A percentile compares a stretch with the other conserved stretches of the same genome.
phyloP scores from a whole-genome alignment of 2,888 invertebrate species.

The Scaptomyza flava region DNA sequence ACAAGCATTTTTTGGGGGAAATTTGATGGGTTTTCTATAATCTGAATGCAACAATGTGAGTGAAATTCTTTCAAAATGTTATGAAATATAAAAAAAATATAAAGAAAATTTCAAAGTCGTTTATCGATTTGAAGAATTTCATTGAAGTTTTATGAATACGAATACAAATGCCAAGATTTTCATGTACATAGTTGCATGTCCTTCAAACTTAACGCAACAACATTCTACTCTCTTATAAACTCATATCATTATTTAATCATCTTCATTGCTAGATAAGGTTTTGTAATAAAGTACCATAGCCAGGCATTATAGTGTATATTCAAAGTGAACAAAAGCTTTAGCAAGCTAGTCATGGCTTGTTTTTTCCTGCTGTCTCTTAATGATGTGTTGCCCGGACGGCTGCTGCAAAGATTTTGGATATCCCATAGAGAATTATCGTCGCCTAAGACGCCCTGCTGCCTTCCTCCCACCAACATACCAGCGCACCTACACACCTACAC shows the following conservation, averaged over 20 bases:
- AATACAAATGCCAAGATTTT: not conserved
- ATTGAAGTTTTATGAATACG: too few species aligned
- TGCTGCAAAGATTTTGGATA: conserved; percentile 70
- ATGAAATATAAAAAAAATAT: too few species aligned
- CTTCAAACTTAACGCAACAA: too few species aligned
- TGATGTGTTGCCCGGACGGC: conserved; percentile 69
- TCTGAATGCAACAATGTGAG: not conserved
- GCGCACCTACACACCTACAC: conserved; percentile 38
- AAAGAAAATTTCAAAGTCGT: too few species aligned
- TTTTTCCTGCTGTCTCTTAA: conserved; percentile 71
- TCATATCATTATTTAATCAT: conserved; percentile 7
- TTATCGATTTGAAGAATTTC: too few species aligned
- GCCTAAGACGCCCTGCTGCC: conserved; percentile 45
- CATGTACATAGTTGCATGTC: too few species aligned
- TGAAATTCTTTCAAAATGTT: not conserved
- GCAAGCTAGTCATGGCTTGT: conserved; percentile 44
- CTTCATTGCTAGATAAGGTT: conserved; percentile 9
- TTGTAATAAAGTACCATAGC: not conserved
- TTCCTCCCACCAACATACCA: conserved; percentile 49
- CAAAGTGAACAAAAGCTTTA: conserved; percentile 59
- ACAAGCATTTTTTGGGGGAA: not conserved
- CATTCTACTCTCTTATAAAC: not conserved
- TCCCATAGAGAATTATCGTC: conserved; percentile 60
- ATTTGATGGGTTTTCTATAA: not conserved
- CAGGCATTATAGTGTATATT: conserved; percentile 36